A percentile compares a stretch with the other conserved stretches of the same genome.
Evolutionary conservation across 2,888 invertebrate species (phyloP).

Genomic region (Drosophila mimica): DNA sequence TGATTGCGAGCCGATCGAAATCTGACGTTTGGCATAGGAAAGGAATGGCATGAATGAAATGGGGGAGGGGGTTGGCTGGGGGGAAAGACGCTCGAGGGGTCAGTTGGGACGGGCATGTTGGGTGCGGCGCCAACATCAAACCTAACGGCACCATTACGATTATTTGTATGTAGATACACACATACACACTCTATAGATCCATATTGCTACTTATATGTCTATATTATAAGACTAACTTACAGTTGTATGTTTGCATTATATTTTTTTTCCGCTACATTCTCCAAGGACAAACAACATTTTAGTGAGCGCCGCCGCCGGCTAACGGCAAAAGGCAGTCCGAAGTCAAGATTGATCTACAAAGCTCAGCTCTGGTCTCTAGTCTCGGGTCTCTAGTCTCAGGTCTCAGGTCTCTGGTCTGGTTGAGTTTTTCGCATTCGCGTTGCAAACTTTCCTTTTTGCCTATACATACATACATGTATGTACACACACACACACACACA

Average conservation of each 20-base stretch:
- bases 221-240: constrained; percentile 36
- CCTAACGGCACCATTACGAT: constrained; percentile 73
- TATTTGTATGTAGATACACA: constrained; percentile 19
- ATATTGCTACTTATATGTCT: constrained; percentile 25
- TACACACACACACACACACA: constrained; percentile 19
- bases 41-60: constrained; percentile 27
- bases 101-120: constrained; percentile 53
- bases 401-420: constrained; percentile 34
- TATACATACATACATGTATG: constrained; percentile 21
- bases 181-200: constrained; percentile 16
- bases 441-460: constrained; percentile 75
- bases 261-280: constrained; percentile 73
- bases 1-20: constrained; percentile 60
- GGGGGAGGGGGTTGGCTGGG: not conserved
- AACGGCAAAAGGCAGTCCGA: constrained; percentile 69
- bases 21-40: constrained; percentile 46
- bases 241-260: constrained; percentile 33
- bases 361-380: constrained; percentile 32
- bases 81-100: constrained; percentile 1
- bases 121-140: constrained; percentile 76
- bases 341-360: constrained; percentile 74
- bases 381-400: constrained; percentile 24
- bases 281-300: constrained; percentile 82
- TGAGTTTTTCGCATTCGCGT: constrained; percentile 65
- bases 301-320: constrained; percentile 69